These are phyloP conservation scores for Lordiphosa clarofinis DNA, from an alignment of 1,140 invertebrate genomes.

Conservation along the genomic window DNA sequence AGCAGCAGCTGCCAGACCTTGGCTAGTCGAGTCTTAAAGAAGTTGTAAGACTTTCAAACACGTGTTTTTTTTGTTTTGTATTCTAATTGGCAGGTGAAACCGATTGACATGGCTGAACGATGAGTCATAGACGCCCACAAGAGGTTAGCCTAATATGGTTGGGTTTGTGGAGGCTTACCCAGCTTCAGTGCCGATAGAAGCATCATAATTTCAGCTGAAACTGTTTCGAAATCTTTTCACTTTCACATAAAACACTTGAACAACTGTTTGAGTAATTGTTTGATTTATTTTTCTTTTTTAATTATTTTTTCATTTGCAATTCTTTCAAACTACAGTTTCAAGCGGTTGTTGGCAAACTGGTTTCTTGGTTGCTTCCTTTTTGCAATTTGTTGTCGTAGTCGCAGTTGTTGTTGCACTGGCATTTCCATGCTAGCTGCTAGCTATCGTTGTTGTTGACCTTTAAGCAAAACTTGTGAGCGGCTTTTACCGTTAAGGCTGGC, in stretches of 20 bases:
- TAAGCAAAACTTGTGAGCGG: conserved; percentile 59
- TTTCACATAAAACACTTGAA: conserved; percentile 12
- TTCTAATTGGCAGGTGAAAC: conserved; percentile 56
- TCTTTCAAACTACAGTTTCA: conserved; percentile 56
- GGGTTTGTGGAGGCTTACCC: conserved; percentile 53
- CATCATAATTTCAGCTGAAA: conserved; percentile 66
- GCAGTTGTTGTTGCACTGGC: conserved; percentile 44
- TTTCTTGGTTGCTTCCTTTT: conserved; percentile 74
- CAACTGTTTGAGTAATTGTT: conserved; percentile 1
- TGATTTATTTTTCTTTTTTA: conserved; percentile 52
- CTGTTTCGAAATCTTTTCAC: conserved; percentile 26
- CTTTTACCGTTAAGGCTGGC: conserved; percentile 66
- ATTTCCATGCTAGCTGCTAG: conserved; percentile 41
- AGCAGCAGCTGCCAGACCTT: conserved; percentile 48
- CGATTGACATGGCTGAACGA: conserved; percentile 22
- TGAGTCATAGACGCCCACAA: conserved; percentile 62
- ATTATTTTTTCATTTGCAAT: conserved; percentile 54
- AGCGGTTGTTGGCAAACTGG: conserved; percentile 61
- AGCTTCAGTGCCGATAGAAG: conserved; percentile 78
- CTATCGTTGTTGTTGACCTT: conserved; percentile 55
- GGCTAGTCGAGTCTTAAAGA: conserved; percentile 11
- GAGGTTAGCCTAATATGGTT: conserved; percentile 18
- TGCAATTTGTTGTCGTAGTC: conserved; percentile 60
- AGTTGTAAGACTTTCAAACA: conserved; percentile 65
- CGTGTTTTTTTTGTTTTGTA: conserved; percentile 41